phyloP scores from a whole-genome alignment of 2,113 vertebrate species.

The Leptobrachium leishanense region DNA sequence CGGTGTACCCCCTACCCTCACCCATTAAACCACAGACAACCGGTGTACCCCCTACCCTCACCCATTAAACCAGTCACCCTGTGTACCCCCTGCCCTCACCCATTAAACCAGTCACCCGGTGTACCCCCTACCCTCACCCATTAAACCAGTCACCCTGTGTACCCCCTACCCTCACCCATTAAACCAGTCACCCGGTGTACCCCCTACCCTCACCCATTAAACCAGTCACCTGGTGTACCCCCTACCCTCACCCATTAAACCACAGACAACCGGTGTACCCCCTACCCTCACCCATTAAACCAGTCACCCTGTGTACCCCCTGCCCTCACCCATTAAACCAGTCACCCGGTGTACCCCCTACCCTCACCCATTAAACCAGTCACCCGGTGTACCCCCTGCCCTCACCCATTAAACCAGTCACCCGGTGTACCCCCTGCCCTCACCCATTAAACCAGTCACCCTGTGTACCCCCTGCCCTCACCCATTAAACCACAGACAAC shows the following conservation, averaged over 20 bases:
- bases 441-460: not conserved
- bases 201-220: not conserved
- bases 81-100: no score
- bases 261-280: no score
- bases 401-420: not conserved
- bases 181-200: not conserved
- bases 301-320: no score
- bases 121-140: no score
- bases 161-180: not conserved
- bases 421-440: not conserved
- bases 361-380: not conserved
- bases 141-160: not conserved
- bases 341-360: not conserved
- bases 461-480: not conserved
- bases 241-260: not conserved
- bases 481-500: not conserved
- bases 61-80: no score
- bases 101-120: no score
- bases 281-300: no score
- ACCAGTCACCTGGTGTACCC: not conserved
- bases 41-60: no score
- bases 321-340: not conserved
- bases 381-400: not conserved
- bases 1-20: no score
- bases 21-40: no score